phyloP scores from a whole-genome alignment of 2,888 invertebrate genomes.

The Lycocerus yunnanus region DNA sequence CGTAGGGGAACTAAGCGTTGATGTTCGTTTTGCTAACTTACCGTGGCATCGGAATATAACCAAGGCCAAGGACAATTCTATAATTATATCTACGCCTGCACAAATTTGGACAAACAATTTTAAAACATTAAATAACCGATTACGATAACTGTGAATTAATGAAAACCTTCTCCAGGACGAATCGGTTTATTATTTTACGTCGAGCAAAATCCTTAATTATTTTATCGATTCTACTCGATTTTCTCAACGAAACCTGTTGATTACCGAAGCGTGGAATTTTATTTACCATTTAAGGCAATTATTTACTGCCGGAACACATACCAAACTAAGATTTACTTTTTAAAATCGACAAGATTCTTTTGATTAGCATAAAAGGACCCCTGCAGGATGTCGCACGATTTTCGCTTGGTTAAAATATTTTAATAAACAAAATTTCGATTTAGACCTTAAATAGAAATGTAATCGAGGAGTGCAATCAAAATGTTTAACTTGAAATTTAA shows the following conservation, averaged over 20 bases:
- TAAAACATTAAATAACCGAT: neutral
- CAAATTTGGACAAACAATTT: neutral
- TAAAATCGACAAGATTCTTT: too few relatives aligned
- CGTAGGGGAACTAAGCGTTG: neutral
- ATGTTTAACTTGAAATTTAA: neutral
- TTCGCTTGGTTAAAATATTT: too few relatives aligned
- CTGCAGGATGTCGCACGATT: too few relatives aligned
- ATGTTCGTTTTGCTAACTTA: neutral
- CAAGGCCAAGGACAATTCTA: constrained; percentile 2
- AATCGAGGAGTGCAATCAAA: too few relatives aligned
- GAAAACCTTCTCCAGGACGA: neutral
- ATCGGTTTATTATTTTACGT: neutral
- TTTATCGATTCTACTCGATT: neutral
- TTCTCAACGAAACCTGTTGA: neutral
- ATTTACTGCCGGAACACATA: too few relatives aligned
- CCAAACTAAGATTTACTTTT: too few relatives aligned
- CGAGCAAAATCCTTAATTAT: neutral
- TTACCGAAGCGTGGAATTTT: neutral
- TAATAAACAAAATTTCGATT: too few relatives aligned
- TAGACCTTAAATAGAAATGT: too few relatives aligned
- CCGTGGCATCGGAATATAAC: neutral
- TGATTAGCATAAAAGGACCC: too few relatives aligned
- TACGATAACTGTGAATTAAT: neutral
- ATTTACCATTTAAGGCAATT: neutral
- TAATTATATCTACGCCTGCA: constrained; percentile 1